Evolutionary conservation across 2,888 invertebrate genomes (phyloP).

Genomic region (Pterostichus madidus): DNA sequence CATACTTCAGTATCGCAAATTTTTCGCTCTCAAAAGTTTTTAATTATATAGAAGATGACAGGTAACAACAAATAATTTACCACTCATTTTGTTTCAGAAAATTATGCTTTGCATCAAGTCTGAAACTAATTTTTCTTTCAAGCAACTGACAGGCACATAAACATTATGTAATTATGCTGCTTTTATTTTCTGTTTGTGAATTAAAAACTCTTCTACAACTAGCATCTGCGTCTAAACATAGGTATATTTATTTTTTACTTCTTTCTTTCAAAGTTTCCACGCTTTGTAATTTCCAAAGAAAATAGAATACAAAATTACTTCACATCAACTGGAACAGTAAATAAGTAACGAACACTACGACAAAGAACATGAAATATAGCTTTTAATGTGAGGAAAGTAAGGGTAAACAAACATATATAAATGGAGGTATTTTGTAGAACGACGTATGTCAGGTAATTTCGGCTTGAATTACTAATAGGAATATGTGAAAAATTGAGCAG

Average conservation of each 20-base stretch:
- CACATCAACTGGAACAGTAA: conserved; percentile 2
- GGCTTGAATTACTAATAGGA: background rate
- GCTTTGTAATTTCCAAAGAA: conserved; percentile 13
- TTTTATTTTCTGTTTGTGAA: conserved; percentile 8
- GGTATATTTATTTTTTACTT: background rate
- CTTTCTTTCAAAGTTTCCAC: background rate
- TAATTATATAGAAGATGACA: too few species aligned
- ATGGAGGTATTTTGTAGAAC: background rate
- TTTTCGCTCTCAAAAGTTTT: too few species aligned
- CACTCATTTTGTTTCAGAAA: too few species aligned
- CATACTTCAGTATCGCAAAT: too few species aligned
- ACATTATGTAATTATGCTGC: too few species aligned
- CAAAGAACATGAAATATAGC: conserved; percentile 13
- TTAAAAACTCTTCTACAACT: background rate
- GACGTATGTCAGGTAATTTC: background rate
- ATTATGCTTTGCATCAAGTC: too few species aligned
- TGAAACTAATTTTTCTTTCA: too few species aligned
- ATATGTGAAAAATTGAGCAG: background rate
- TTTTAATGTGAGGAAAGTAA: background rate
- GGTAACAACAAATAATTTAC: too few species aligned
- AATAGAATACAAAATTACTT: conserved; percentile 23
- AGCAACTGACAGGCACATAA: too few species aligned
- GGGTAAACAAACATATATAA: background rate
- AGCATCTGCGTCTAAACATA: background rate
- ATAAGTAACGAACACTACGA: conserved; percentile 5